These are phyloP conservation scores for Antheraea mylitta DNA, from an alignment of 1,140 invertebrate genomes.

Conservation along the genomic window DNA sequence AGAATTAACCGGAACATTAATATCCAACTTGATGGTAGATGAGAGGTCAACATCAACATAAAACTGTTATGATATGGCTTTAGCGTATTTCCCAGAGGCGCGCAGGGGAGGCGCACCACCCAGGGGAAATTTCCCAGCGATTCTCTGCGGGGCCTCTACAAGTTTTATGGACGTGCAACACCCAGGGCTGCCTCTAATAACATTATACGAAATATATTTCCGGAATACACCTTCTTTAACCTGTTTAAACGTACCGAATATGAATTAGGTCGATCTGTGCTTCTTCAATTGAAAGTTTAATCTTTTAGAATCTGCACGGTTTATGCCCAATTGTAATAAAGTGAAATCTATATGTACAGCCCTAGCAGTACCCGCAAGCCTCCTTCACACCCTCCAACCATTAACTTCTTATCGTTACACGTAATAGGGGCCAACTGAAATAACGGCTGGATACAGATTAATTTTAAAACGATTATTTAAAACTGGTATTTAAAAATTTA, in stretches of 20 bases:
- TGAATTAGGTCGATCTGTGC: not conserved
- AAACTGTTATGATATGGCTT: slow-evolving; percentile 77
- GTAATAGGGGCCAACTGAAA: slow-evolving; percentile 37
- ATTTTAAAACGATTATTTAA: not conserved
- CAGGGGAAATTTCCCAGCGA: slow-evolving; percentile 73
- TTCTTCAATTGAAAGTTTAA: not conserved
- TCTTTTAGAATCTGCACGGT: not conserved
- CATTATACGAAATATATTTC: not conserved
- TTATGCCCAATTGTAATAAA: not conserved
- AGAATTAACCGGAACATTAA: not conserved
- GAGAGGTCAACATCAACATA: slow-evolving; percentile 72
- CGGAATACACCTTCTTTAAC: not conserved
- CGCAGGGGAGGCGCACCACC: slow-evolving; percentile 59
- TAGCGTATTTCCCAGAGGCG: slow-evolving; percentile 67
- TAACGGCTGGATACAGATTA: not conserved
- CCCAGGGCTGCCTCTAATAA: slow-evolving; percentile 32
- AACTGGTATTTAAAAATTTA: not conserved
- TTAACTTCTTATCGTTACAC: slow-evolving; percentile 67
- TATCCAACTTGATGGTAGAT: slow-evolving; percentile 23
- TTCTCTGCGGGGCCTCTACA: slow-evolving; percentile 68
- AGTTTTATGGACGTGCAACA: slow-evolving; percentile 74
- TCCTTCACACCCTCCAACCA: slow-evolving; percentile 31
- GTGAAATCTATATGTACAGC: not conserved
- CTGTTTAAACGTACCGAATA: not conserved
- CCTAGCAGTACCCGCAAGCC: slow-evolving; percentile 27